Percentiles rank a stretch among this genome's conserved stretches.
phyloP scores from a whole-genome alignment of 2,113 vertebrate genomes.

The Pterocles gutturalis region DNA sequence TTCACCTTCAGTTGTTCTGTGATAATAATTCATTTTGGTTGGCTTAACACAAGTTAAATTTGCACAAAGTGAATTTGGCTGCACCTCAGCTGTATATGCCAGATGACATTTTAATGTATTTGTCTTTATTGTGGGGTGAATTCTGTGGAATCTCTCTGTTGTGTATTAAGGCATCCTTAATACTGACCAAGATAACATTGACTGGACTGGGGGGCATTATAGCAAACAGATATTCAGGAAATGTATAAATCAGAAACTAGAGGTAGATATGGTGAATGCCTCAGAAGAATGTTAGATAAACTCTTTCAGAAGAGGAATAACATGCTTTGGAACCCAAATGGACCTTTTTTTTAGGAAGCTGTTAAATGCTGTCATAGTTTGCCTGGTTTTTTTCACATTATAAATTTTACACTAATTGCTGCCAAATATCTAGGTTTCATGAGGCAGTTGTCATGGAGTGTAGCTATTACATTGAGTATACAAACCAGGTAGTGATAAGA shows the following conservation, averaged over 20 bases:
- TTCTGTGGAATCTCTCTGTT: background rate
- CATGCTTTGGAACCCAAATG: background rate
- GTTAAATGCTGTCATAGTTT: background rate
- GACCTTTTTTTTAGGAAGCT: background rate
- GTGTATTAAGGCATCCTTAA: background rate
- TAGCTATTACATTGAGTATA: background rate
- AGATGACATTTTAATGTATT: background rate
- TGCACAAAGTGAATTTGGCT: background rate
- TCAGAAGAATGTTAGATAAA: background rate
- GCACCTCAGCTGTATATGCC: background rate
- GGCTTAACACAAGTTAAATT: background rate
- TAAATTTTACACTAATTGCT: background rate
- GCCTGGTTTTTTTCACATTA: background rate
- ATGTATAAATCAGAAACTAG: background rate
- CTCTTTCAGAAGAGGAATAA: background rate
- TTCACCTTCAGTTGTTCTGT: background rate
- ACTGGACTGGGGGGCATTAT: background rate
- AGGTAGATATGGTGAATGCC: fast-evolving
- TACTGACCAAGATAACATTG: background rate
- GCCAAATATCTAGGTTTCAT: background rate
- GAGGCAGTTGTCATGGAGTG: background rate
- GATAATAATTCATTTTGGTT: background rate
- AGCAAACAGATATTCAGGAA: background rate
- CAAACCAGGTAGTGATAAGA: background rate
- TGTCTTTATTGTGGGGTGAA: background rate